phyloP scores from a whole-genome alignment of 1,140 invertebrate genomes.

The Hydropsyche tenuis region DNA sequence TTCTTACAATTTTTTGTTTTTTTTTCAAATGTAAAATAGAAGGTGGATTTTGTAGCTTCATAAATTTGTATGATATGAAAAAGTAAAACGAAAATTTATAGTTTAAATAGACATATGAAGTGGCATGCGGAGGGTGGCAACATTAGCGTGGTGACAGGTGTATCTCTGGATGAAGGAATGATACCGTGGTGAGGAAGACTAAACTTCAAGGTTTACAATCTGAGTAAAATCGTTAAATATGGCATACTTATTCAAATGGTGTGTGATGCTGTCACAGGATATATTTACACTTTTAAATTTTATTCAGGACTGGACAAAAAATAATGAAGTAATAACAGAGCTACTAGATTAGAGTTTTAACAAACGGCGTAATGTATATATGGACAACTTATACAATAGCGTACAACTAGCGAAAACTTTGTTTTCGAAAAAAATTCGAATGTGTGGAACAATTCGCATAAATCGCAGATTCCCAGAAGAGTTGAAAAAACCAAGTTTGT shows the following conservation, averaged over 20 bases:
- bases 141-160: too few relatives aligned
- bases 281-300: slow-evolving; percentile 48
- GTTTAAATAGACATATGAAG: too few relatives aligned
- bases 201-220: slow-evolving; percentile 48
- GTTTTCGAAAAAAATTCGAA: slow-evolving; percentile 40
- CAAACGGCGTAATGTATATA: slow-evolving; percentile 35
- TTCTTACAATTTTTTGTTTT: too few relatives aligned
- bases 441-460: slow-evolving; percentile 48
- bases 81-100: too few relatives aligned
- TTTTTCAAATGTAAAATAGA: too few relatives aligned
- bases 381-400: slow-evolving; percentile 48
- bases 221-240: slow-evolving; percentile 50
- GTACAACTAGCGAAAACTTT: slow-evolving; percentile 41
- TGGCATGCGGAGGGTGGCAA: too few relatives aligned
- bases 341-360: slow-evolving; percentile 27
- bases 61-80: too few relatives aligned
- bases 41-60: too few relatives aligned
- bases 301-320: slow-evolving; percentile 43
- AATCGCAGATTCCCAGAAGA: slow-evolving; percentile 45
- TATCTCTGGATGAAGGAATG: slow-evolving; percentile 50
- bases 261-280: slow-evolving; percentile 48
- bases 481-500: neutral
- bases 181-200: slow-evolving; percentile 48
- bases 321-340: slow-evolving; percentile 43
- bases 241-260: slow-evolving; percentile 49